Conservation (phyloP, 2,888 invertebrate species). For the Xylota sylvarum region DNA sequence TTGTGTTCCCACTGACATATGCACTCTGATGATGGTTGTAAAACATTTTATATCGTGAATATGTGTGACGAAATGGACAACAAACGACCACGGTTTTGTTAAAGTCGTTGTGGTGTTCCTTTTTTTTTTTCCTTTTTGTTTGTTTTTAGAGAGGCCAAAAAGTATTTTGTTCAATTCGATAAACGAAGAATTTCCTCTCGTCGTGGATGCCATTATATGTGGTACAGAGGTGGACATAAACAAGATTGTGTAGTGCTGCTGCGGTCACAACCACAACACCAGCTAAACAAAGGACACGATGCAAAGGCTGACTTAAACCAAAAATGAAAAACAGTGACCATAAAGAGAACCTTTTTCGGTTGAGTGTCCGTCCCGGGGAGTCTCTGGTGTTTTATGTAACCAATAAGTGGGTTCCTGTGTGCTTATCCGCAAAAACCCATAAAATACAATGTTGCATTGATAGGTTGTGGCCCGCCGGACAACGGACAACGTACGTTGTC, state of each 20-base stretch:
- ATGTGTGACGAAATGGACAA: slow-evolving; percentile 66
- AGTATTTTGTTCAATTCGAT: slow-evolving; percentile 54
- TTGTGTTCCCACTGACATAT: slow-evolving; percentile 8
- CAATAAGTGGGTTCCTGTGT: slow-evolving; percentile 59
- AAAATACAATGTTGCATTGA: slow-evolving; percentile 67
- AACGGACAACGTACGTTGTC: not conserved
- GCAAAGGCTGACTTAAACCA: not conserved
- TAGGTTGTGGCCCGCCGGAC: slow-evolving; percentile 15
- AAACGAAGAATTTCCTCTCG: slow-evolving; percentile 48
- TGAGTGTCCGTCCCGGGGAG: slow-evolving; percentile 47
- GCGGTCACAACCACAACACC: slow-evolving; percentile 27
- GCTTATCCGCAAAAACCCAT: slow-evolving; percentile 61
- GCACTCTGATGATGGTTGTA: slow-evolving; percentile 54
- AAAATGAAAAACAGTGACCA: slow-evolving; percentile 15
- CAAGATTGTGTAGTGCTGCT: slow-evolving; percentile 55
- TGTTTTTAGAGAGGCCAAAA: not conserved
- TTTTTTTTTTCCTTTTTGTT: too few species aligned
- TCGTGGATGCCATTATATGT: slow-evolving; percentile 29
- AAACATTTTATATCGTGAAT: slow-evolving; percentile 60
- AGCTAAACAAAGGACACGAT: slow-evolving; percentile 2
- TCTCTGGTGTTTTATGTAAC: slow-evolving; percentile 54
- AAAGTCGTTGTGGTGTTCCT: slow-evolving; percentile 17
- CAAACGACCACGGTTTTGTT: slow-evolving; percentile 51
- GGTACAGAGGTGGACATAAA: slow-evolving; percentile 64
- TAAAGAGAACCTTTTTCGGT: slow-evolving; percentile 31